phyloP scores from a whole-genome alignment of 2,888 invertebrate genomes.

The Miltochrista miniata region DNA sequence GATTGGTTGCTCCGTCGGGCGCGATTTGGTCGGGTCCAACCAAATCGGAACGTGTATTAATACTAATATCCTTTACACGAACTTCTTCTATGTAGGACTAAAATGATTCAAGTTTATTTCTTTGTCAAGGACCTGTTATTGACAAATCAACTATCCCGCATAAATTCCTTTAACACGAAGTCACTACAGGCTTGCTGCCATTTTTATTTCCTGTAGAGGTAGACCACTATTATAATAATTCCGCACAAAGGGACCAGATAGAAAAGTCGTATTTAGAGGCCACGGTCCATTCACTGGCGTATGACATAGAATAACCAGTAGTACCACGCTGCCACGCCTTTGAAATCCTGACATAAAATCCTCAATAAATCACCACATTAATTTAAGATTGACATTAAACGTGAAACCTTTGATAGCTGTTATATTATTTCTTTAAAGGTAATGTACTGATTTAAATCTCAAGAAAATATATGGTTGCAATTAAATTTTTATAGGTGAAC shows the following conservation, averaged over 20 bases:
- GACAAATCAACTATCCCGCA: constrained; percentile 3
- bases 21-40: too few relatives aligned
- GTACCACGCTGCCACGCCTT: constrained; percentile 28
- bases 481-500: constrained; percentile 6
- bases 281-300: constrained; percentile 47
- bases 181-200: constrained; percentile 6
- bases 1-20: too few relatives aligned
- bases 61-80: too few relatives aligned
- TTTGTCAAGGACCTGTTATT: not conserved
- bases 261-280: constrained; percentile 70
- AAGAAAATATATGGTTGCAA: not conserved
- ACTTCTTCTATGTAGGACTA: too few relatives aligned
- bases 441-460: not conserved
- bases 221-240: constrained; percentile 43
- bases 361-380: not conserved
- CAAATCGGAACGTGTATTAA: too few relatives aligned
- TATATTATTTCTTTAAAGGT: not conserved
- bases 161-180: constrained; percentile 7
- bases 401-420: not conserved
- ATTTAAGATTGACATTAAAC: not conserved
- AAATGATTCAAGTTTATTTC: too few relatives aligned
- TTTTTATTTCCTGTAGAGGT: constrained; percentile 40
- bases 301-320: constrained; percentile 18
- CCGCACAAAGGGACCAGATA: constrained; percentile 55
- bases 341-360: constrained; percentile 6